These are phyloP conservation scores for Ctenochaetus hawaiiensis DNA, from an alignment of 2,797 vertebrate species.

Conservation along the genomic window DNA sequence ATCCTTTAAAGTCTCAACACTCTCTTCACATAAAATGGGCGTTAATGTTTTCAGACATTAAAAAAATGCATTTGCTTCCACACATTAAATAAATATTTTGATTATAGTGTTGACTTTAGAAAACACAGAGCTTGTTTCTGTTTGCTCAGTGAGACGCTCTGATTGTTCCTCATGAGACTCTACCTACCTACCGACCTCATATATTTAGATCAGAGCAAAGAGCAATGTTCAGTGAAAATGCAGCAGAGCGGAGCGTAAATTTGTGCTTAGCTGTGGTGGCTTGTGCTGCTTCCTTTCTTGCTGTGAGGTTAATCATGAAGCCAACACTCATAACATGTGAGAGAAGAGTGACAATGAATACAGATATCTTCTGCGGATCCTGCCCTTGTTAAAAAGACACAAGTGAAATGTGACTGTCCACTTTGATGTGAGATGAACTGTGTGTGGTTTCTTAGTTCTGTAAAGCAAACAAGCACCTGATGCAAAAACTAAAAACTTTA, in stretches of 20 bases:
- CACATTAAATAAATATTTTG: neutral
- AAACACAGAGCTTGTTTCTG: slow-evolving; percentile 16
- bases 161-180: slow-evolving; percentile 27
- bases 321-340: slow-evolving; percentile 6
- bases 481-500: neutral
- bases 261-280: slow-evolving; percentile 25
- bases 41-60: slow-evolving; percentile 11
- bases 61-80: neutral
- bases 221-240: slow-evolving; percentile 54
- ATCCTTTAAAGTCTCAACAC: neutral
- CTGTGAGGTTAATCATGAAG: slow-evolving; percentile 62
- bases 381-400: neutral
- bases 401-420: slow-evolving; percentile 9
- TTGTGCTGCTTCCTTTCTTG: slow-evolving; percentile 8
- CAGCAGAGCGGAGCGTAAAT: slow-evolving; percentile 25
- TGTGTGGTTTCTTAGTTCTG: slow-evolving; percentile 8
- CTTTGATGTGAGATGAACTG: slow-evolving; percentile 11
- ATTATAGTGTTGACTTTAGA: slow-evolving; percentile 21
- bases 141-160: slow-evolving; percentile 31
- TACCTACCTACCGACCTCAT: neutral
- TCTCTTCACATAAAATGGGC: slow-evolving; percentile 6
- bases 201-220: slow-evolving; percentile 57
- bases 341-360: slow-evolving; percentile 13
- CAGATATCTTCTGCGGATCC: slow-evolving; percentile 17
- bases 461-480: slow-evolving; percentile 21